Percentiles rank a stretch among this genome's conserved stretches.
phyloP scores from a whole-genome alignment of 2,113 vertebrate genomes.

The Sisor rabdophorus region DNA sequence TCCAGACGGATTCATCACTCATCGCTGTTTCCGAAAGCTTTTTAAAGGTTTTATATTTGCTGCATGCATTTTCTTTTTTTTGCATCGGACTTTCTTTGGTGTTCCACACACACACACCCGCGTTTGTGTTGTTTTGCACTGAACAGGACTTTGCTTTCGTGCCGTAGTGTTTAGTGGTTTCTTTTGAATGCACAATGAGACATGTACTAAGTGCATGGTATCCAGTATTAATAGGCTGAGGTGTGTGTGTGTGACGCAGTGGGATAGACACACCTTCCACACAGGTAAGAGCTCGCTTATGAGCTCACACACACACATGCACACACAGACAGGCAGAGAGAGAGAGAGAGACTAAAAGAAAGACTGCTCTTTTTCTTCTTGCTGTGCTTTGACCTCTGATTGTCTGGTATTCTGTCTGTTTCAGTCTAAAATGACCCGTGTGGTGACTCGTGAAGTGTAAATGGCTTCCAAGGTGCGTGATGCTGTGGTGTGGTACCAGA shows the following conservation, averaged over 20 bases:
- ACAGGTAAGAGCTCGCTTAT: conserved; percentile 57
- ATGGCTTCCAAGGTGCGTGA: conserved; percentile 99
- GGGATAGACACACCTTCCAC: conserved; percentile 48
- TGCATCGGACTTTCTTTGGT: too few relatives aligned
- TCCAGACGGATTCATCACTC: too few relatives aligned
- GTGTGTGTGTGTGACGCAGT: conserved; percentile 60
- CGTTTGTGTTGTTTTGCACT: too few relatives aligned
- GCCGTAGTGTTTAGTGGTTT: too few relatives aligned
- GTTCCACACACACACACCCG: too few relatives aligned
- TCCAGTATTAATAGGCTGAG: conserved; percentile 51
- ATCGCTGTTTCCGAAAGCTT: too few relatives aligned
- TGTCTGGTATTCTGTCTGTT: conserved; percentile 62
- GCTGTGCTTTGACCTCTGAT: background rate
- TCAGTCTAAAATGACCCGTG: conserved; percentile 89
- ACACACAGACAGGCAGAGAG: too few relatives aligned
- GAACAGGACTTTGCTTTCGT: too few relatives aligned
- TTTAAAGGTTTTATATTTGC: too few relatives aligned
- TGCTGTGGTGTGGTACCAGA: conserved; percentile 99
- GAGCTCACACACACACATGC: conserved; percentile 12
- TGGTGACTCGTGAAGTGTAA: conserved; percentile 82
- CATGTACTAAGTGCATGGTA: too few relatives aligned
- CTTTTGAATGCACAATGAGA: too few relatives aligned
- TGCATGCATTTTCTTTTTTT: too few relatives aligned
- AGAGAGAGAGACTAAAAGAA: background rate
- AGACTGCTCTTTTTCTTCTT: background rate